Conservation (phyloP, 2,797 vertebrate genomes). For the Tapera naevia region DNA sequence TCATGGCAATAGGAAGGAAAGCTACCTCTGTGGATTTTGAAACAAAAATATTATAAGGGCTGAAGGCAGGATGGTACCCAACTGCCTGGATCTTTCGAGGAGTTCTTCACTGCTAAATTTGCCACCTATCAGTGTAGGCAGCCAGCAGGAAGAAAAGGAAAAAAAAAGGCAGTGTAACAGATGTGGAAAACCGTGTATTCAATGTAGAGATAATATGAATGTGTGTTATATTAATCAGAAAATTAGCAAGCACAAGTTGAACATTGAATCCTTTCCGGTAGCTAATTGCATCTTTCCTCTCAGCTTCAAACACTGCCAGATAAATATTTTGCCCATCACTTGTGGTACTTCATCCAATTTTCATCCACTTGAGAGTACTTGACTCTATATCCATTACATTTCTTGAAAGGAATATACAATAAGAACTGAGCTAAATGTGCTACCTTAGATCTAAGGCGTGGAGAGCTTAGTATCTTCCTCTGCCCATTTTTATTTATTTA, state of each 20-base stretch:
- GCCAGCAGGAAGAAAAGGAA: background rate
- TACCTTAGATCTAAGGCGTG: background rate
- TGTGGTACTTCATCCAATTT: background rate
- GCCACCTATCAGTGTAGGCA: background rate
- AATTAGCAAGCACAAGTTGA: background rate
- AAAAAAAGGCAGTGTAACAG: background rate
- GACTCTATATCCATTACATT: background rate
- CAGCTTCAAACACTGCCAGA: background rate
- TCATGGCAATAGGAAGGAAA: background rate
- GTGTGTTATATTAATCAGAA: background rate
- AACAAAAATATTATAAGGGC: background rate
- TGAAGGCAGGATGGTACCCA: background rate
- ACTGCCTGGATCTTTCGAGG: background rate
- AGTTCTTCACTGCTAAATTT: background rate
- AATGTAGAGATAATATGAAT: background rate
- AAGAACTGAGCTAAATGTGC: background rate
- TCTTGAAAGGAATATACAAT: background rate
- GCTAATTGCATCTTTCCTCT: background rate
- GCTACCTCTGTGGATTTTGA: background rate
- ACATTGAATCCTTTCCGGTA: background rate
- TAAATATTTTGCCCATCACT: background rate
- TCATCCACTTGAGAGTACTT: background rate
- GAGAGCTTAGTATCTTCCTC: background rate
- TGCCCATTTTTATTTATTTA: background rate
- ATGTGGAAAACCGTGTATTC: background rate